These are phyloP conservation scores for Neria commutata DNA, from an alignment of 2,888 invertebrate species.

Conservation along the genomic window DNA sequence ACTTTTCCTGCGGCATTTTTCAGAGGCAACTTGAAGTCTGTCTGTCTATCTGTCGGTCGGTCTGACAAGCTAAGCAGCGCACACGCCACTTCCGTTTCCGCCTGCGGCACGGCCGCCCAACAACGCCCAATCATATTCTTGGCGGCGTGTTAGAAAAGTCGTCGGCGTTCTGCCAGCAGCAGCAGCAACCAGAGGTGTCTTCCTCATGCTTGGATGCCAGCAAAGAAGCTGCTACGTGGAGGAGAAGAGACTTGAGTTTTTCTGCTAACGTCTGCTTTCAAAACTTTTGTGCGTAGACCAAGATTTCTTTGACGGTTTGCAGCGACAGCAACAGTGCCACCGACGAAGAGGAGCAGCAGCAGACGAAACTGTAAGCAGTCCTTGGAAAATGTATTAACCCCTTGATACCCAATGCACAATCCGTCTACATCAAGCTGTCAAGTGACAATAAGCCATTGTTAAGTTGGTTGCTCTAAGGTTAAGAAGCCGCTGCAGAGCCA, in stretches of 20 bases:
- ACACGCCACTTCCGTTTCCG: background rate
- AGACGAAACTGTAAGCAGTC: too few species aligned
- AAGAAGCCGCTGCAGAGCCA: conserved; percentile 8
- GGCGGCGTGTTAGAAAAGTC: background rate
- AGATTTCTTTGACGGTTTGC: conserved; percentile 3
- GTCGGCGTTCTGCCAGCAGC: background rate
- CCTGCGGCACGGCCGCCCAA: background rate
- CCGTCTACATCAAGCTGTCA: too few species aligned
- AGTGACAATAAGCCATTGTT: too few species aligned
- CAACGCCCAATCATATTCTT: conserved; percentile 1
- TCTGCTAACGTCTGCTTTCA: conserved; percentile 10
- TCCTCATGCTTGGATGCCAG: too few species aligned
- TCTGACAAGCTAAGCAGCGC: background rate
- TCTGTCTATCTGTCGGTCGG: too few species aligned
- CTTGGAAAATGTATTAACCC: too few species aligned
- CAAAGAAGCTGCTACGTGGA: too few species aligned
- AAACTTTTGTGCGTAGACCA: conserved; percentile 8
- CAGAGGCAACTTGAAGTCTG: background rate
- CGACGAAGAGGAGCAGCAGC: background rate
- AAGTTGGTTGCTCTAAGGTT: conserved; percentile 22
- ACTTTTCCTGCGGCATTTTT: background rate
- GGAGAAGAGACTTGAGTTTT: background rate
- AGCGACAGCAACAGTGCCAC: background rate
- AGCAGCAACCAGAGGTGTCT: too few species aligned
- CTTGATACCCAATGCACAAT: too few species aligned